Evolutionary conservation across 2,888 invertebrate species (phyloP).

Genomic region (Standfussiana lucernea): DNA sequence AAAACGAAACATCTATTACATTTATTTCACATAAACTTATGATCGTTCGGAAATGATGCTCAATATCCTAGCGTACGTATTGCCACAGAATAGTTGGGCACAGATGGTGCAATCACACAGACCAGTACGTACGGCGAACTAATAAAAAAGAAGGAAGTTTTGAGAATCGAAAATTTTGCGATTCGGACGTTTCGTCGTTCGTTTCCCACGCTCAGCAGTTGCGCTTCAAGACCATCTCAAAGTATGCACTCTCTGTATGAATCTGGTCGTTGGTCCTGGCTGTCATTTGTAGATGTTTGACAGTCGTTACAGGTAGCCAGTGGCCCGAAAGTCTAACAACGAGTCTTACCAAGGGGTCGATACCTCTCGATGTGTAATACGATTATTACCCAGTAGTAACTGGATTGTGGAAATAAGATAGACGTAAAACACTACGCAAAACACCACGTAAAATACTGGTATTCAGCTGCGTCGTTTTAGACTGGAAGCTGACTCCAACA

Average conservation of each 20-base stretch:
- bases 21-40: constrained; percentile 26
- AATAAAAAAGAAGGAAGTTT: background rate
- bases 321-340: background rate
- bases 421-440: too few relatives aligned
- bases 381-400: background rate
- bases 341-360: background rate
- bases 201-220: background rate
- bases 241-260: background rate
- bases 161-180: background rate
- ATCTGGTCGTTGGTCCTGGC: background rate
- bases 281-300: background rate
- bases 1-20: constrained; percentile 28
- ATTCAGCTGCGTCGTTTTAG: background rate
- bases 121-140: too few relatives aligned
- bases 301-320: background rate
- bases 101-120: background rate
- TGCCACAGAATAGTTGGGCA: background rate
- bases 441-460: background rate
- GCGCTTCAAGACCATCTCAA: background rate
- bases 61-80: constrained; percentile 37
- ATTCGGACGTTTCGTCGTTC: background rate
- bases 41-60: constrained; percentile 41
- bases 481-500: background rate
- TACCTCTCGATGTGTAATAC: too few relatives aligned
- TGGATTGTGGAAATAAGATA: background rate